Evolutionary conservation across 2,888 invertebrate genomes (phyloP).

Genomic region (Leucophenga montana): DNA sequence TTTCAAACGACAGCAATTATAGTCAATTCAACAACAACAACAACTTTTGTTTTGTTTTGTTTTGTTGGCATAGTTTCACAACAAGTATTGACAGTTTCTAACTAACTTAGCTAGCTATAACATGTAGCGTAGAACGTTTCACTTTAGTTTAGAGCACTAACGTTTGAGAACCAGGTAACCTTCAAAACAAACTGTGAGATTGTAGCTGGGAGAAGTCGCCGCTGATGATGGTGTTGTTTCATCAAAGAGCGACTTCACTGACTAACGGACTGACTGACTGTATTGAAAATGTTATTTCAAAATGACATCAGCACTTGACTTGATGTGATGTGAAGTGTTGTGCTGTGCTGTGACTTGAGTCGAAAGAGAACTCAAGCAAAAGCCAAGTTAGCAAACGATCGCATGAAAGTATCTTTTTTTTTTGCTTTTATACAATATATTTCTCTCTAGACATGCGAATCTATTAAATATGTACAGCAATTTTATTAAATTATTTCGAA

Average conservation of each 20-base stretch:
- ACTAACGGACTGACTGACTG: too few species aligned
- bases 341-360: too few species aligned
- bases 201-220: too few species aligned
- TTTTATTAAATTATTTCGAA: conserved; percentile 2
- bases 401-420: conserved; percentile 4
- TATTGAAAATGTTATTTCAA: neutral
- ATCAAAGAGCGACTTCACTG: too few species aligned
- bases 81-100: conserved; percentile 4
- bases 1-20: too few species aligned
- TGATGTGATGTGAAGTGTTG: neutral
- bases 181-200: neutral
- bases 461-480: neutral
- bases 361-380: too few species aligned
- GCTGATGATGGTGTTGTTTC: too few species aligned
- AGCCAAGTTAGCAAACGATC: conserved; percentile 2
- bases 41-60: too few species aligned
- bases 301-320: conserved; percentile 15
- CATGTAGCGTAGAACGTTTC: conserved; percentile 12
- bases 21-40: too few species aligned
- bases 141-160: neutral
- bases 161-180: neutral
- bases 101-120: too few species aligned
- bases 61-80: conserved; percentile 7
- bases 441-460: too few species aligned
- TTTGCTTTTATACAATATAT: neutral